These are phyloP conservation scores for Barnardius zonarius DNA, from an alignment of 2,113 vertebrate species.

Conservation along the genomic window DNA sequence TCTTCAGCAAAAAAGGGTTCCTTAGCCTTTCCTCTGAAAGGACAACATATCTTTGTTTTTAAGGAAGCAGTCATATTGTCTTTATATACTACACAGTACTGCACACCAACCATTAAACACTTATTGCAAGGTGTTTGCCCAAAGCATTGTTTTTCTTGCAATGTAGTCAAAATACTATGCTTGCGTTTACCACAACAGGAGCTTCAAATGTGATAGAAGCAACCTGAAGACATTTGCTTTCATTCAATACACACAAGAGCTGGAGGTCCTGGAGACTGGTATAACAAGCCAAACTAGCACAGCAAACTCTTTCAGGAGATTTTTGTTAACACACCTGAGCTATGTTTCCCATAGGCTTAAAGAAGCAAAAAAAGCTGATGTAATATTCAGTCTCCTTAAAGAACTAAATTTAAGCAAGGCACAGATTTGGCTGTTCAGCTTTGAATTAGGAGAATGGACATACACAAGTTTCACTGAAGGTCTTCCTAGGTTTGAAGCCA, in stretches of 20 bases:
- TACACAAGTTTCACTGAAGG: neutral
- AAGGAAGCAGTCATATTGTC: neutral
- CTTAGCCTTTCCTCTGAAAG: neutral
- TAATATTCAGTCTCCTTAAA: neutral
- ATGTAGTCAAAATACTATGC: neutral
- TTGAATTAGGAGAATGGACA: neutral
- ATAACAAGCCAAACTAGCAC: neutral
- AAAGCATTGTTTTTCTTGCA: neutral
- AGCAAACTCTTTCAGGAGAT: neutral
- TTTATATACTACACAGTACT: neutral
- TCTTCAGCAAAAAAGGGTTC: neutral
- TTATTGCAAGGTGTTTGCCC: neutral
- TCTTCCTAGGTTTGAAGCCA: neutral
- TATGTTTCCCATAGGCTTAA: neutral
- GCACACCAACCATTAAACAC: neutral
- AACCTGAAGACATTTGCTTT: neutral
- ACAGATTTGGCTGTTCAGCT: neutral
- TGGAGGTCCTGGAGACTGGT: neutral
- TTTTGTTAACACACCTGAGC: neutral
- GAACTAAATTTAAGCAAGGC: neutral
- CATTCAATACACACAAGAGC: neutral
- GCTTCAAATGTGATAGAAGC: neutral
- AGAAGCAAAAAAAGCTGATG: neutral
- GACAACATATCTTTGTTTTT: neutral
- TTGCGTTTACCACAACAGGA: rapidly evolving